A percentile compares a stretch with the other conserved stretches of the same genome.
Evolutionary conservation across 2,113 vertebrate species (phyloP).

Genomic region (Pica pica): DNA sequence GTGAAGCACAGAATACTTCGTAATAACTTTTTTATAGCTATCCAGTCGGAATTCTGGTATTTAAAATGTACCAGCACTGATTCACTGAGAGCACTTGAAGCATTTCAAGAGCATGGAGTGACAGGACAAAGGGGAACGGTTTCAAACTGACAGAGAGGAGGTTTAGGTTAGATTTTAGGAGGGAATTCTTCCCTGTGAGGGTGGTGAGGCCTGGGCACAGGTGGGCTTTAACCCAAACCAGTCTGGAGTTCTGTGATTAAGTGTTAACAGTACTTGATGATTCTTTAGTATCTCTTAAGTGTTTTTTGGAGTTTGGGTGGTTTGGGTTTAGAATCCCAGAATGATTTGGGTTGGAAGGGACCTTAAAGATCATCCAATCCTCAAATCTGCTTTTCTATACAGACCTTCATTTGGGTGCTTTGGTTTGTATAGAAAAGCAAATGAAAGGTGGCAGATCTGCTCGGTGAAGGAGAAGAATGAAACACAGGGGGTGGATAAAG

Average conservation of each 20-base stretch:
- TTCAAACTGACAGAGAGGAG: neutral
- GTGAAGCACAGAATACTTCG: neutral
- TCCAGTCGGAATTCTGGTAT: neutral
- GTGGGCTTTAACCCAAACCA: neutral
- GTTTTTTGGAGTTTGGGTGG: neutral
- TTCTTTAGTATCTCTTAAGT: neutral
- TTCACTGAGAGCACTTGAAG: neutral
- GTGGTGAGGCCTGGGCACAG: neutral
- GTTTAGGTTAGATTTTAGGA: neutral
- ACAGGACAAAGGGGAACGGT: neutral
- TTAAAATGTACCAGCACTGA: fast-evolving
- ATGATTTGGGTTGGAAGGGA: neutral
- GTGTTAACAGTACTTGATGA: neutral
- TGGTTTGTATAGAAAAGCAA: neutral
- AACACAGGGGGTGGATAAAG: neutral
- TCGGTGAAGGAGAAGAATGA: fast-evolving
- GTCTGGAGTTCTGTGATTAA: neutral
- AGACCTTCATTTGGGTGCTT: too few species aligned
- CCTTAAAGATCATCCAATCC: neutral
- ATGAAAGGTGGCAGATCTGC: neutral
- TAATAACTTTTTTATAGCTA: fast-evolving
- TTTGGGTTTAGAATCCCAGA: neutral
- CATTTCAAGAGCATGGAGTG: neutral
- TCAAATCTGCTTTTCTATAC: neutral
- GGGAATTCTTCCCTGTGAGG: too few species aligned